Percentiles rank a stretch among this genome's conserved stretches.
Conservation (phyloP, 30 jellyfish, hydroid and myxozoan species). For the Clytia hemisphaerica region DNA sequence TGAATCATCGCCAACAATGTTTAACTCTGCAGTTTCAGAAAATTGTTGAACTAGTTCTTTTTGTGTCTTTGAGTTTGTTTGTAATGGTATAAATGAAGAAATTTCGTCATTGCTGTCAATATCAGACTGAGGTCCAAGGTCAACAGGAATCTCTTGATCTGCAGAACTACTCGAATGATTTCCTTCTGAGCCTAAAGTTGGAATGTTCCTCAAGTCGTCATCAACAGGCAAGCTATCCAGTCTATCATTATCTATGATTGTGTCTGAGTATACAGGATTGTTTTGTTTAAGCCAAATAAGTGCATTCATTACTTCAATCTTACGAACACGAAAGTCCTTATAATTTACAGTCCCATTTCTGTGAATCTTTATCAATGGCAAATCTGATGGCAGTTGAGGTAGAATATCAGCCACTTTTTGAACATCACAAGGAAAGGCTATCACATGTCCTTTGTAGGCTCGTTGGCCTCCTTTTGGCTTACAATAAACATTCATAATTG, state of each 20-base stretch:
- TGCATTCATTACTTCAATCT: slow-evolving; percentile 13
- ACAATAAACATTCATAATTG: slow-evolving; percentile 22
- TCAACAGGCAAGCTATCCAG: background rate
- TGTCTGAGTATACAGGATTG: slow-evolving; percentile 27
- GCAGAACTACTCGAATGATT: too few species aligned
- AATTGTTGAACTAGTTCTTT: too few species aligned
- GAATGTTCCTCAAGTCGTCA: too few species aligned
- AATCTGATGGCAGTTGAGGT: slow-evolving; percentile 28
- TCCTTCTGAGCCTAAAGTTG: too few species aligned
- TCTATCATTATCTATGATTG: background rate
- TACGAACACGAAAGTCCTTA: slow-evolving; percentile 8
- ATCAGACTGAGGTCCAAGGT: too few species aligned
- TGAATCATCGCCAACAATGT: background rate
- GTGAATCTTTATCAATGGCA: slow-evolving; percentile 20
- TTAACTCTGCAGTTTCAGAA: background rate
- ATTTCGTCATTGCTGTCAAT: too few species aligned
- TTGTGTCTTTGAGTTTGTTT: too few species aligned
- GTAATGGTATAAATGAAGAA: too few species aligned
- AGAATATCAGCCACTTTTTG: slow-evolving; percentile 29
- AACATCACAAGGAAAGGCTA: slow-evolving; percentile 31
- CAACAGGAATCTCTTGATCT: too few species aligned
- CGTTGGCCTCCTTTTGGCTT: slow-evolving; percentile 39
- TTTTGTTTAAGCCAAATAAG: slow-evolving; percentile 24
- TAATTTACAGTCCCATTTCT: slow-evolving; percentile 10
- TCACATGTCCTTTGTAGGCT: slow-evolving; percentile 33